These are phyloP conservation scores for Synanthedon vespiformis DNA, from an alignment of 2,888 invertebrate species.

Conservation along the genomic window DNA sequence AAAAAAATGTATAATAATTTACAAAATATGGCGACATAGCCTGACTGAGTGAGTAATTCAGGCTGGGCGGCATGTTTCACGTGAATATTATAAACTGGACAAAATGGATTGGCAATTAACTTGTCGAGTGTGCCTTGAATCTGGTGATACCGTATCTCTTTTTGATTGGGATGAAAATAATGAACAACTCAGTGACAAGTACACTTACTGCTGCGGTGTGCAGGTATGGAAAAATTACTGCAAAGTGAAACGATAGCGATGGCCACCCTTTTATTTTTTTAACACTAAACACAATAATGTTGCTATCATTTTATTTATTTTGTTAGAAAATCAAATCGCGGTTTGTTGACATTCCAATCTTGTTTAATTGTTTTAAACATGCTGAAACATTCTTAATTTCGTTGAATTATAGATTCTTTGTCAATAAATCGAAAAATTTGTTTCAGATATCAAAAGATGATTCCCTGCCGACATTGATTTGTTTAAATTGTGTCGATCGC, in stretches of 20 bases:
- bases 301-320: conserved; percentile 49
- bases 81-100: background rate
- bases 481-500: conserved; percentile 60
- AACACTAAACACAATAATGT: conserved; percentile 58
- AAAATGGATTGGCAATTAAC: conserved; percentile 70
- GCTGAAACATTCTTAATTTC: conserved; percentile 15
- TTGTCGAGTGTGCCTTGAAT: conserved; percentile 62
- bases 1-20: too few relatives aligned
- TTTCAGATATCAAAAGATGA: conserved; percentile 59
- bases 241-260: conserved; percentile 69
- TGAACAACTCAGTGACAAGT: conserved; percentile 66
- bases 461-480: conserved; percentile 60
- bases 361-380: conserved; percentile 12
- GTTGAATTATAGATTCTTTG: too few relatives aligned
- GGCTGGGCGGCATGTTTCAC: too few relatives aligned
- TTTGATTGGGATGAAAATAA: conserved; percentile 70
- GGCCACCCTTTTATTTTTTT: conserved; percentile 66
- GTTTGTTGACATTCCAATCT: too few relatives aligned
- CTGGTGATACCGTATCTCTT: conserved; percentile 64
- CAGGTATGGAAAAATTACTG: conserved; percentile 60
- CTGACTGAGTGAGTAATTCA: too few relatives aligned
- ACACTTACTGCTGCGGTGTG: conserved; percentile 58
- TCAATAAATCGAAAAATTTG: conserved; percentile 11
- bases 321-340: conserved; percentile 7
- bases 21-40: too few relatives aligned